Evolutionary conservation across 2,797 vertebrate genomes (phyloP), one percentile per base, ranked within the genome.

Genomic region (Esox masquinongy): DNA sequence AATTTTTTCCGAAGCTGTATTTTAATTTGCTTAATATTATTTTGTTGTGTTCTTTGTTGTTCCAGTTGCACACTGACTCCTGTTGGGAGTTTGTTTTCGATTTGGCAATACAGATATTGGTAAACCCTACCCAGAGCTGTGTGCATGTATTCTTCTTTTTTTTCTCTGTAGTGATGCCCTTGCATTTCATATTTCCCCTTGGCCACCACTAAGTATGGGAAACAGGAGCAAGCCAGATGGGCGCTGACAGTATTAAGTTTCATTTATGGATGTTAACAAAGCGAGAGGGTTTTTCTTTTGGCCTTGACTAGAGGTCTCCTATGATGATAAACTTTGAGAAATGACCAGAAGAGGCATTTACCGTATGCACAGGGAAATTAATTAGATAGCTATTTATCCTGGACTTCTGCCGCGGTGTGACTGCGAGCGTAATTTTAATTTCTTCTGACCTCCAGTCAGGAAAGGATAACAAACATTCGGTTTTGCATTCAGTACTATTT

Each of bases 371-470:
- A 63, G 70, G 43, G 80, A 91, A 90, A 88, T 86, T 88, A 91
- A 93, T 94, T 88, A 87, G 84, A 91, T 85, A 88, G 84, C 90
- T 86, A 84, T 82, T 88, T 88, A 86, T 85, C 88, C 84, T 93
- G 91, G 89, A 90, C 74, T 79, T 84, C 80, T 91, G 91, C 91
- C 88, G 89, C 79, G 79, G 84, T 74, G 82, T 84, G 86, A 90
- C 81, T 87, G 80, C 77, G 82, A 82, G 84, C 77, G 59, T 87
- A 74, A 85, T 91, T 93, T 91, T 83, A 80, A 90, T 91, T 91
- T 87, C 86, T 74, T 79, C 77, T 89, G 85, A 91, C 87, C 91
- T 89, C 82, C 78, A 75, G 68, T 80, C 82, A 80, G 83, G 80
- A 71, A 70, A 72, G 90, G 87, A 91, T 90, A 89, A 90, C 78